Conservation (phyloP, 2,113 vertebrate genomes). For the Micromys minutus region DNA sequence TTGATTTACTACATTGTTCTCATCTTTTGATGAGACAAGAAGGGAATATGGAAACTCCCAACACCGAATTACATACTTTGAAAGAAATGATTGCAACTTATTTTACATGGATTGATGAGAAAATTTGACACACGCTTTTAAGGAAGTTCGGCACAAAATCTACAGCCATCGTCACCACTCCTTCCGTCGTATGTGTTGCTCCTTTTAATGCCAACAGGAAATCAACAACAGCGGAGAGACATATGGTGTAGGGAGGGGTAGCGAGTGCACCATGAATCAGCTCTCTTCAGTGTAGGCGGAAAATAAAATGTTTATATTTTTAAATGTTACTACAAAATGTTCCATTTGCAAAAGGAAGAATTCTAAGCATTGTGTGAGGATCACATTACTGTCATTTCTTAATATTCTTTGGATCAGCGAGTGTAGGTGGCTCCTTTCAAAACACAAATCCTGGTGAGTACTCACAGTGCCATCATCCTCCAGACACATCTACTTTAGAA, state of each 20-base stretch:
- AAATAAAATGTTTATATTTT: constrained; percentile 66
- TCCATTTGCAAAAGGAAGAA: constrained; percentile 33
- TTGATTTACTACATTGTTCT: background rate
- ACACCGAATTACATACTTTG: background rate
- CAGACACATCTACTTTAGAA: background rate
- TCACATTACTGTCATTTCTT: constrained; percentile 11
- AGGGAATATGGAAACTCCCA: background rate
- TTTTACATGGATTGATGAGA: constrained; percentile 42
- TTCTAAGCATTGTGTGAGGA: background rate
- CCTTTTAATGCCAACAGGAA: constrained; percentile 73
- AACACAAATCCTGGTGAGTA: background rate
- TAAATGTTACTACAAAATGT: constrained; percentile 76
- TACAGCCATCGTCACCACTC: constrained; percentile 10
- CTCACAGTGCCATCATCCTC: background rate
- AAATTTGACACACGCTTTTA: constrained; percentile 5
- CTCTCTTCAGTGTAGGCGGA: constrained; percentile 46
- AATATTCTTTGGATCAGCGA: background rate
- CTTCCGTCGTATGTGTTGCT: constrained; percentile 48
- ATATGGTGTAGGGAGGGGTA: constrained; percentile 43
- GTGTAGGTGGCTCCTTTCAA: background rate
- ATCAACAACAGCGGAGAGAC: constrained; percentile 51
- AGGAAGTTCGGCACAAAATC: background rate
- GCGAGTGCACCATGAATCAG: constrained; percentile 57
- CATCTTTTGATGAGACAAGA: background rate
- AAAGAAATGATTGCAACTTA: background rate